Evolutionary conservation across 2,888 invertebrate species (phyloP).

Genomic region (Acanthococcus lagerstroemiae): DNA sequence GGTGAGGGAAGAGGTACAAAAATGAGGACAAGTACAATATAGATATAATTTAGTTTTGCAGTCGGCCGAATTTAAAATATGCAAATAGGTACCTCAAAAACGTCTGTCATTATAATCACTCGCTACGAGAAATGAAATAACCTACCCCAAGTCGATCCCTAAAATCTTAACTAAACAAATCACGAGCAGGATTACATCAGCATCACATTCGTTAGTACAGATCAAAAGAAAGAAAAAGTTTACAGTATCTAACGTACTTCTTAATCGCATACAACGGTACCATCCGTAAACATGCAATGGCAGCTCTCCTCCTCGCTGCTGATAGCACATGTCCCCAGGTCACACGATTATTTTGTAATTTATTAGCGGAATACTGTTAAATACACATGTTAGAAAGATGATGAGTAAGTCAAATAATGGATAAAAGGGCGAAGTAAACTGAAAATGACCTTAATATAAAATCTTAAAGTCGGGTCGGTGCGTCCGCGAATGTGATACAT

Average conservation of each 20-base stretch:
- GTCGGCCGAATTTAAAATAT: too few species aligned
- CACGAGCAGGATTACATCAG: not conserved
- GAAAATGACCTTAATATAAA: not conserved
- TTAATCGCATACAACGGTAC: constrained; percentile 84
- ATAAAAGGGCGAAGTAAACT: not conserved
- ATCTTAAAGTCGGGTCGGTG: too few species aligned
- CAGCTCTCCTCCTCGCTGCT: constrained; percentile 83
- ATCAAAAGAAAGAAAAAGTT: too few species aligned
- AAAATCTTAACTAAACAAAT: too few species aligned
- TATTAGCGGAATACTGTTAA: constrained; percentile 46
- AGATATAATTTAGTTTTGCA: too few species aligned
- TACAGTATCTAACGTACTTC: constrained; percentile 54
- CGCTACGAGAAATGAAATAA: too few species aligned
- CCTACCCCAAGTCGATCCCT: too few species aligned
- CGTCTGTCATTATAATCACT: too few species aligned
- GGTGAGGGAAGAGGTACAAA: too few species aligned
- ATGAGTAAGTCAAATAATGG: not conserved
- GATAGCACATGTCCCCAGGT: constrained; percentile 75
- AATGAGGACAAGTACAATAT: too few species aligned
- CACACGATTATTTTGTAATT: constrained; percentile 57
- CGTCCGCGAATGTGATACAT: not conserved
- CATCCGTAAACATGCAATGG: constrained; percentile 90
- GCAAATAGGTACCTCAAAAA: too few species aligned
- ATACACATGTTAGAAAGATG: constrained; percentile 26
- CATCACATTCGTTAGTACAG: not conserved